A percentile compares a stretch with the other conserved stretches of the same genome.
phyloP scores from a whole-genome alignment of 2,888 invertebrate genomes.

The Empis stercorea region DNA sequence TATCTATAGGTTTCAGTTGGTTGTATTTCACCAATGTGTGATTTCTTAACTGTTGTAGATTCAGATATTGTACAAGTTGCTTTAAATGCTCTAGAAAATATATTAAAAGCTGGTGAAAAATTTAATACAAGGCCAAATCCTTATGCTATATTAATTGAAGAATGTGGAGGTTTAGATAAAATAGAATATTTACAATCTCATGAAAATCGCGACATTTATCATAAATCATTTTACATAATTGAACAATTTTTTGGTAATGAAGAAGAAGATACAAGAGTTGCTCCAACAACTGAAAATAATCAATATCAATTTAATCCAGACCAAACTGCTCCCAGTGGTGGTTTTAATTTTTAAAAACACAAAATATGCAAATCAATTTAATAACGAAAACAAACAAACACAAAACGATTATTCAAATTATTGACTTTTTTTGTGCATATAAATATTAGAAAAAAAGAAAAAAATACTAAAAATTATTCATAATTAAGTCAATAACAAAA shows the following conservation, averaged over 20 bases:
- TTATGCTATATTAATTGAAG: conserved; percentile 83
- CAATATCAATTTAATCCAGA: conserved; percentile 63
- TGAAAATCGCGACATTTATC: conserved; percentile 92
- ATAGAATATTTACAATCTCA: conserved; percentile 96
- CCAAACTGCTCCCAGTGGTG: conserved; percentile 61
- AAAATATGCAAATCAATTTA: too few species aligned
- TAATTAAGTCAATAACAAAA: too few species aligned
- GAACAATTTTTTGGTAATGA: conserved; percentile 93
- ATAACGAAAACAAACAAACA: too few species aligned
- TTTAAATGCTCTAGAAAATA: conserved; percentile 89
- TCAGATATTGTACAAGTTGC: conserved; percentile 92
- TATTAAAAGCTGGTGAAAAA: conserved; percentile 80
- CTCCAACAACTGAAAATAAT: conserved; percentile 55
- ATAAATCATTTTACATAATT: conserved; percentile 93
- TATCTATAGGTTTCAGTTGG: conserved; percentile 52
- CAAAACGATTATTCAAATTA: too few species aligned
- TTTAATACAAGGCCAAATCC: conserved; percentile 71
- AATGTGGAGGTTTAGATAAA: conserved; percentile 94
- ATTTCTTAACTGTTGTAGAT: conserved; percentile 84
- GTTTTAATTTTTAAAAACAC: conserved; percentile 62
- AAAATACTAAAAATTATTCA: too few species aligned
- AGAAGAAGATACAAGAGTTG: conserved; percentile 66
- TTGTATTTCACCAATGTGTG: conserved; percentile 87
- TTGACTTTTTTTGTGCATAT: too few species aligned
- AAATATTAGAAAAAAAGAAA: too few species aligned